These are phyloP conservation scores for Mimas tiliae DNA, from an alignment of 2,888 invertebrate genomes.

Conservation along the genomic window DNA sequence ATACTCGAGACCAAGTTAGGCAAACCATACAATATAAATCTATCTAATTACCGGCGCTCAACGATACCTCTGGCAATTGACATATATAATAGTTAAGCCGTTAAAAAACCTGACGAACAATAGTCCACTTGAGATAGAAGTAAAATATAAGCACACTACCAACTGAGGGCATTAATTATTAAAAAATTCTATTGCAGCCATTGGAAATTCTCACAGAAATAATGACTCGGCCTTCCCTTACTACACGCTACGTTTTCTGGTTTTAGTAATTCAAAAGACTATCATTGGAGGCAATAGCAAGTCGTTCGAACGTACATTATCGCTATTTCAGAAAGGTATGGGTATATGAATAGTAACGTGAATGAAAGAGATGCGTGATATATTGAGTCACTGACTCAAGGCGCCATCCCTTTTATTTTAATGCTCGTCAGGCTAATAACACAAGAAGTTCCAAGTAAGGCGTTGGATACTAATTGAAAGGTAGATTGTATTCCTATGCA, in stretches of 20 bases:
- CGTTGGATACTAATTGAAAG: conserved; percentile 17
- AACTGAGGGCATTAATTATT: conserved; percentile 54
- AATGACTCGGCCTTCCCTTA: conserved; percentile 24
- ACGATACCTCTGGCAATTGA: conserved; percentile 31
- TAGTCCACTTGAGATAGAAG: conserved; percentile 44
- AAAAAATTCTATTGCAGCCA: conserved; percentile 53
- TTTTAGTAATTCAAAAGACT: conserved; percentile 33
- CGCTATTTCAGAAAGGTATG: conserved; percentile 8
- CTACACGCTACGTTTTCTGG: conserved; percentile 34
- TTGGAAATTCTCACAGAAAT: conserved; percentile 50
- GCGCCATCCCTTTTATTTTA: conserved; percentile 23
- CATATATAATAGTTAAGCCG: conserved; percentile 37
- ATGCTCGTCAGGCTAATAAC: conserved; percentile 16
- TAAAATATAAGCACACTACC: conserved; percentile 42
- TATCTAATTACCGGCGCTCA: conserved; percentile 33
- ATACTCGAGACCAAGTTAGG: no score
- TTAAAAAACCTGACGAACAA: conserved; percentile 41
- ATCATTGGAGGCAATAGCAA: background rate
- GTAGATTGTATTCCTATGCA: conserved; percentile 1
- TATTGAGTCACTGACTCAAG: conserved; percentile 8
- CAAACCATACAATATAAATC: background rate
- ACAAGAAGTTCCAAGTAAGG: background rate
- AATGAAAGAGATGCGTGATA: background rate
- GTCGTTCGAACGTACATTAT: conserved; percentile 10
- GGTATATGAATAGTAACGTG: background rate